Percentiles rank a stretch among this genome's conserved stretches.
phyloP scores from a whole-genome alignment of 2,888 invertebrate genomes.

The Itoplectis maculator region DNA sequence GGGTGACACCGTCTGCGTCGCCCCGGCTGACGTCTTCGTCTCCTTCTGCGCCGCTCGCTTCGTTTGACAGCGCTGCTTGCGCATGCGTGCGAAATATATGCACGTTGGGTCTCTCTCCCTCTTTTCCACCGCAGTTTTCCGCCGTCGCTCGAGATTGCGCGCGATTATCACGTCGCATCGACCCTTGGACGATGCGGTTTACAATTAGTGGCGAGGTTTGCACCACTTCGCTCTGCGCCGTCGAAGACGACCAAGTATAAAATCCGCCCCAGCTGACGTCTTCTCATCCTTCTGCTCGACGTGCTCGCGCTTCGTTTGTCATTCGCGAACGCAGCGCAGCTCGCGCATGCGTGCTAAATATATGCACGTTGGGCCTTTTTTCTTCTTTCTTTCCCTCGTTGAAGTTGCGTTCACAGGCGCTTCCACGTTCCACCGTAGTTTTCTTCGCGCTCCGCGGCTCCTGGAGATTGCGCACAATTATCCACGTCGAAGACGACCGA shows the following conservation, averaged over 20 bases:
- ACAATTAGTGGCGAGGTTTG: too few relatives aligned
- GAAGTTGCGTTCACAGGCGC: not conserved
- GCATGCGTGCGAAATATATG: conserved; percentile 35
- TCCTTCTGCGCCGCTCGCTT: conserved; percentile 15
- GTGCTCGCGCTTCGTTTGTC: conserved; percentile 42
- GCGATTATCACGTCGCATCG: too few relatives aligned
- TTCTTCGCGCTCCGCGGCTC: conserved; percentile 6
- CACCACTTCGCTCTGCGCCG: too few relatives aligned
- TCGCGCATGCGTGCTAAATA: conserved; percentile 34
- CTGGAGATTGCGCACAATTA: conserved; percentile 32
- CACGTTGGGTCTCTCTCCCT: conserved; percentile 4
- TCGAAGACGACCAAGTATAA: too few relatives aligned
- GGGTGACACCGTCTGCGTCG: conserved; percentile 22
- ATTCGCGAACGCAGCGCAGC: conserved; percentile 2
- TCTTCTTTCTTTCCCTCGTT: not conserved
- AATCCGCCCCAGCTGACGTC: too few relatives aligned
- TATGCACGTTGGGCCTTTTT: conserved; percentile 3
- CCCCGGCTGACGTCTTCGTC: not conserved
- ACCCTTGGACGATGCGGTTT: too few relatives aligned
- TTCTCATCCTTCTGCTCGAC: not conserved
- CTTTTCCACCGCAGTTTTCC: too few relatives aligned
- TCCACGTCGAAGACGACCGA: not conserved
- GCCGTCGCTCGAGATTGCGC: too few relatives aligned
- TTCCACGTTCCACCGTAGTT: conserved; percentile 10
- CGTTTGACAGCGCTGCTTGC: conserved; percentile 25